Percentiles rank a stretch among this genome's conserved stretches.
phyloP scores from a whole-genome alignment of 1,140 invertebrate species.

The Brachionus sp. region DNA sequence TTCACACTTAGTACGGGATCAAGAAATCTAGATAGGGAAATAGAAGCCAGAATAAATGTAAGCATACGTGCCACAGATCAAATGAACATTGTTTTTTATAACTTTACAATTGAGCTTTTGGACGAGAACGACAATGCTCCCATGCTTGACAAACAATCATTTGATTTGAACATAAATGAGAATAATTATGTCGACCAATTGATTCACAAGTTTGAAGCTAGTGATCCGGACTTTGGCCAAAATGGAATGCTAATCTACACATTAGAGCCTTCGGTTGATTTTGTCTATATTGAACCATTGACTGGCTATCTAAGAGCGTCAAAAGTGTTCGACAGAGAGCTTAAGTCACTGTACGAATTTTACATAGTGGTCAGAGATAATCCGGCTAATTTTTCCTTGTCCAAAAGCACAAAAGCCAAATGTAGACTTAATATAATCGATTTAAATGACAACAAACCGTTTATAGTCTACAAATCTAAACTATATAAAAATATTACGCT shows the following conservation, averaged over 20 bases:
- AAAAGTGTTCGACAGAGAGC: conserved; percentile 30
- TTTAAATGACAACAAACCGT: neutral
- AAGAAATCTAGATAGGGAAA: neutral
- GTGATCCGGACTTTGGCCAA: neutral
- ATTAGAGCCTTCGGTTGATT: neutral
- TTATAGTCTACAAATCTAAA: neutral
- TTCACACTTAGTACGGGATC: neutral
- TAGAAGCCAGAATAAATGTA: neutral
- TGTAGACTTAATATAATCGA: neutral
- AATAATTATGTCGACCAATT: conserved; percentile 38
- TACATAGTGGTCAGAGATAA: neutral
- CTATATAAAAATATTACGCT: neutral
- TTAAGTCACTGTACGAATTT: neutral
- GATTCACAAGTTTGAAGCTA: conserved; percentile 23
- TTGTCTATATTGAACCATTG: conserved; percentile 10
- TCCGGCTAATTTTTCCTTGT: neutral
- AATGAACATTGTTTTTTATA: neutral
- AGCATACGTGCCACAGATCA: neutral
- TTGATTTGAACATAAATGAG: neutral
- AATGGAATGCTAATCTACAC: neutral
- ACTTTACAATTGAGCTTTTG: neutral
- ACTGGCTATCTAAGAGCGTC: neutral
- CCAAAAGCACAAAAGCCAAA: neutral
- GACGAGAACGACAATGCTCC: conserved; percentile 38
- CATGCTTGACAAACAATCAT: neutral